These are phyloP conservation scores for Sebastes matsubarae DNA, from an alignment of 2,797 vertebrate genomes.

Conservation along the genomic window DNA sequence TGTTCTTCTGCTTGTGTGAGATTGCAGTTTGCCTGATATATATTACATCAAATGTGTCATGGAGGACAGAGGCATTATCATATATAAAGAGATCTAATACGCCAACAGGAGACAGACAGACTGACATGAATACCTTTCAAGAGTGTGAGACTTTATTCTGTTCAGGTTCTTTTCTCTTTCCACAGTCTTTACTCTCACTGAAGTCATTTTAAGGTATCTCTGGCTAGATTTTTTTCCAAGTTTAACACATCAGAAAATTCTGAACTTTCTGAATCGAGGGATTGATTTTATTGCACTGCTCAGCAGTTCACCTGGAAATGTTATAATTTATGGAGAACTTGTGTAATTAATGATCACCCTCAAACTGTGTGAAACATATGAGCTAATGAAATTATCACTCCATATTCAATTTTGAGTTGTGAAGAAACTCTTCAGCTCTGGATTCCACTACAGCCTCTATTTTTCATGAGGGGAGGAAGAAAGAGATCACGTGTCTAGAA, in stretches of 20 bases:
- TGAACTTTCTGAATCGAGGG: neutral
- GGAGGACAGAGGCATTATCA: conserved; percentile 17
- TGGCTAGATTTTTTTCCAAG: neutral
- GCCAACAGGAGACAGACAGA: conserved; percentile 6
- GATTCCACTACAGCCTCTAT: neutral
- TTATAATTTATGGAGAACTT: neutral
- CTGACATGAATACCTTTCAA: conserved; percentile 14
- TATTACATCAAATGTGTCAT: conserved; percentile 39
- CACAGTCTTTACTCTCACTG: neutral
- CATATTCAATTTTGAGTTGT: neutral
- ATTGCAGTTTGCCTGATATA: conserved; percentile 26
- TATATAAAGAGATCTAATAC: conserved; percentile 27
- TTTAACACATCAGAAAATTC: neutral
- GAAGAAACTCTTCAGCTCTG: neutral
- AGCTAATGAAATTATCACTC: neutral
- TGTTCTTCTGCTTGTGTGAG: conserved; percentile 17
- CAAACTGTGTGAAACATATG: neutral
- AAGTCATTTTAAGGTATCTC: conserved; percentile 6
- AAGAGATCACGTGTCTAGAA: neutral
- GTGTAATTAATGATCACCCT: neutral
- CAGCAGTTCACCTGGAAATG: neutral
- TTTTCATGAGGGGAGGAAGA: neutral
- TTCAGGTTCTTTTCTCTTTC: neutral
- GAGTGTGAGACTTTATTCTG: conserved; percentile 8
- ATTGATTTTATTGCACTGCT: neutral